Conservation (phyloP, 2,113 vertebrate genomes). For the Clarias gariepinus region DNA sequence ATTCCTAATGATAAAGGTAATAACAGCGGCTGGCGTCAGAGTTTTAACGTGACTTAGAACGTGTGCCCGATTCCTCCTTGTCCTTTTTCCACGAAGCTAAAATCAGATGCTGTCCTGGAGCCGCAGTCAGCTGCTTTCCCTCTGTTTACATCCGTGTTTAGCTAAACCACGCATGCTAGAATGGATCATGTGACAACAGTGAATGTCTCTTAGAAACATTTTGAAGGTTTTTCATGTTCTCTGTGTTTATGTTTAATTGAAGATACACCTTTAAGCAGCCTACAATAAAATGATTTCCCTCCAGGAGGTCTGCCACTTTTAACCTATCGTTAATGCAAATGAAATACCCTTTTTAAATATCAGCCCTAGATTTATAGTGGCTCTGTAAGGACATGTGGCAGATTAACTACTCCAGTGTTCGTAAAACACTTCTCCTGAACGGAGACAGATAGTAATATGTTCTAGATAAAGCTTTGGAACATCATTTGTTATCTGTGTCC, state of each 20-base stretch:
- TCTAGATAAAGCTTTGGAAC: neutral
- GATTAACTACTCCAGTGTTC: neutral
- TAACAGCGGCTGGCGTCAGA: neutral
- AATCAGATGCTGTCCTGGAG: neutral
- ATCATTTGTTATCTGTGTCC: neutral
- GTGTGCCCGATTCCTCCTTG: neutral
- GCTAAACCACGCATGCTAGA: neutral
- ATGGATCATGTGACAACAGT: neutral
- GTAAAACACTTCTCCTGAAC: neutral
- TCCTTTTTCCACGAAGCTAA: neutral
- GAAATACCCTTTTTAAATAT: neutral
- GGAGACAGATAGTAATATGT: neutral
- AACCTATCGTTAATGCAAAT: neutral
- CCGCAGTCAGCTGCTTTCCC: neutral
- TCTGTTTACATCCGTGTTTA: conserved; percentile 7
- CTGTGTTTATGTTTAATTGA: neutral
- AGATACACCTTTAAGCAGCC: neutral
- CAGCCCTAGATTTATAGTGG: neutral
- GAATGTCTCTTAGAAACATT: neutral
- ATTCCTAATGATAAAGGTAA: neutral
- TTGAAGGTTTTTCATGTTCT: neutral
- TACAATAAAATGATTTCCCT: neutral
- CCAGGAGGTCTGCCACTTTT: neutral
- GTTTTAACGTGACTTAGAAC: neutral
- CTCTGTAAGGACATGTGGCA: neutral